phyloP scores from a whole-genome alignment of 2,888 invertebrate species.

The Lochmaea capreae region DNA sequence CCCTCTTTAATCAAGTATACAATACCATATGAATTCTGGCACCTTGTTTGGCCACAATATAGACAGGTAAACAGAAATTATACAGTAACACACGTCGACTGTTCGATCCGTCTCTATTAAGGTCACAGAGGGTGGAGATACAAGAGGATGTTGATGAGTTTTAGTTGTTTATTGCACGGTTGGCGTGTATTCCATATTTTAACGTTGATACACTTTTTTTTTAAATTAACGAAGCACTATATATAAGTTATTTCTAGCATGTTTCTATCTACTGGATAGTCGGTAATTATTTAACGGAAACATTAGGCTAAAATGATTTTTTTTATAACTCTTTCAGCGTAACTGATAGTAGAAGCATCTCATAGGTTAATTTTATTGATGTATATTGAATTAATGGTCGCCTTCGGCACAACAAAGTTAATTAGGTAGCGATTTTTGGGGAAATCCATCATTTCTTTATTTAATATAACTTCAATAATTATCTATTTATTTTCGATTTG shows the following conservation, averaged over 20 bases:
- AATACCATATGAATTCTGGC: conserved; percentile 52
- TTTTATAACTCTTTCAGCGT: not conserved
- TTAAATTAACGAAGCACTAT: not conserved
- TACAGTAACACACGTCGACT: conserved; percentile 33
- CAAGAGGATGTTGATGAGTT: conserved; percentile 25
- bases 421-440: too few species aligned
- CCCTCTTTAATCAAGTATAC: conserved; percentile 57
- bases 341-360: not conserved
- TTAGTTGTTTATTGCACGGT: conserved; percentile 19
- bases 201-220: not conserved
- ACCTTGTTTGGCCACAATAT: conserved; percentile 47
- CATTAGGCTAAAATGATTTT: not conserved
- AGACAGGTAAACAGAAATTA: conserved; percentile 47
- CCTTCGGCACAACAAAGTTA: too few species aligned
- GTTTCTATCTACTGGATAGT: not conserved
- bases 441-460: too few species aligned
- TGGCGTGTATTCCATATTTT: conserved; percentile 1
- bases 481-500: too few species aligned
- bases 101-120: conserved; percentile 36
- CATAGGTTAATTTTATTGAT: too few species aligned
- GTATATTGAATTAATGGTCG: too few species aligned
- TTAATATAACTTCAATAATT: too few species aligned
- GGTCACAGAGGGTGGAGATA: conserved; percentile 20
- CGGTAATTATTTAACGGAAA: not conserved
- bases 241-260: not conserved